Evolutionary conservation across 1,140 invertebrate species (phyloP).

Genomic region (Atopsyche davidsoni): DNA sequence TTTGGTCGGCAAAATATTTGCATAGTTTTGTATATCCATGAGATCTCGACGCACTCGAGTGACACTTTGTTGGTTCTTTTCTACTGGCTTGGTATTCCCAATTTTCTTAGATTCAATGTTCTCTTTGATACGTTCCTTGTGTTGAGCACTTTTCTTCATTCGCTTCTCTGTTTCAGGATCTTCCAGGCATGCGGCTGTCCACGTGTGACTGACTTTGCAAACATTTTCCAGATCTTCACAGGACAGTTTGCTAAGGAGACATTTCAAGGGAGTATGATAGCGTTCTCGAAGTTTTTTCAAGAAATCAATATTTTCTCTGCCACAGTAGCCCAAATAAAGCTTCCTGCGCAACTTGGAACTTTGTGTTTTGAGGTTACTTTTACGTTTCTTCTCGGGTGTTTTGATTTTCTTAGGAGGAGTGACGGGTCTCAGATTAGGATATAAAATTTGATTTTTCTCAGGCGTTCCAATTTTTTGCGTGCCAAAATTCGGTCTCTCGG

Average conservation of each 20-base stretch:
- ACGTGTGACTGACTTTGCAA: constrained; percentile 37
- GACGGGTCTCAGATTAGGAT: constrained; percentile 19
- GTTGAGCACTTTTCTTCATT: constrained; percentile 33
- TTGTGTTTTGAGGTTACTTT: not conserved
- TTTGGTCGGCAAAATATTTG: constrained; percentile 26
- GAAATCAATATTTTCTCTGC: constrained; percentile 40
- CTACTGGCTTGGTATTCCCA: not conserved
- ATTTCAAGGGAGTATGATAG: constrained; percentile 33
- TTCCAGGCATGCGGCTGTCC: constrained; percentile 37
- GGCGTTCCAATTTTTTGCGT: constrained; percentile 21
- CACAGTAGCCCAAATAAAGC: constrained; percentile 9
- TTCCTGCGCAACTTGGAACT: constrained; percentile 3
- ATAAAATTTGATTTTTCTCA: constrained; percentile 26
- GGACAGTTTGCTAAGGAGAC: constrained; percentile 39
- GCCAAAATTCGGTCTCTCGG: constrained; percentile 12
- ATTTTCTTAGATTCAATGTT: constrained; percentile 35
- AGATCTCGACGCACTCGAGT: constrained; percentile 29
- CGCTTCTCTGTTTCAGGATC: constrained; percentile 32
- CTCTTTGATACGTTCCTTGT: constrained; percentile 35
- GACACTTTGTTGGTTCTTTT: not conserved
- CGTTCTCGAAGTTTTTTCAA: constrained; percentile 37
- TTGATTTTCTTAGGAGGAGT: constrained; percentile 19
- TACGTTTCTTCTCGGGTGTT: constrained; percentile 13
- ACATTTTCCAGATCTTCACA: constrained; percentile 41
- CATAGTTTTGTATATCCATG: constrained; percentile 39